A percentile compares a stretch with the other conserved stretches of the same genome.
phyloP scores from a whole-genome alignment of 2,113 vertebrate genomes.

The Pontoporia blainvillei region DNA sequence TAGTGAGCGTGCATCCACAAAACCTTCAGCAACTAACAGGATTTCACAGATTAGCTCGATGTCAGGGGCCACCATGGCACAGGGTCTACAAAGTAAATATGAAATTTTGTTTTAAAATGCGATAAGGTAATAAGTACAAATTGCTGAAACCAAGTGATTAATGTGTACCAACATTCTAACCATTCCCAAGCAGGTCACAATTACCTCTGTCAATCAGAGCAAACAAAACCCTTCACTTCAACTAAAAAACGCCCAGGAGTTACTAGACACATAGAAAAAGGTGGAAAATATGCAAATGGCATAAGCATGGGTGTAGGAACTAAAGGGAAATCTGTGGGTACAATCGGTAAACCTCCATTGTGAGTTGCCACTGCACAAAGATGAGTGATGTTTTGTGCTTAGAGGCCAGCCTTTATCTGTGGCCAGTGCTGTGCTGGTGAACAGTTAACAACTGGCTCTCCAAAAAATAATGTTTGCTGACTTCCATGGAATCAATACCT shows the following conservation, averaged over 20 bases:
- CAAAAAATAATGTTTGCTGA: not conserved
- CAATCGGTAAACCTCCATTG: not conserved
- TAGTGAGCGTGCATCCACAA: slow-evolving; percentile 80
- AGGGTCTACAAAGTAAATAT: slow-evolving; percentile 78
- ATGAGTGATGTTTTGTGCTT: not conserved
- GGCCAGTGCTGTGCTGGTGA: not conserved
- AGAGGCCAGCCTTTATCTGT: not conserved
- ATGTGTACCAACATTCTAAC: slow-evolving; percentile 66
- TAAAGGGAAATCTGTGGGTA: not conserved
- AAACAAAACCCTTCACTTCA: slow-evolving; percentile 58
- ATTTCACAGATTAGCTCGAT: slow-evolving; percentile 90
- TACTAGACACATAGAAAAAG: not conserved
- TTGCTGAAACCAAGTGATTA: slow-evolving; percentile 48
- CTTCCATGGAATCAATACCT: not conserved
- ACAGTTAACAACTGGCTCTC: not conserved
- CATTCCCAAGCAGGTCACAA: slow-evolving; percentile 60
- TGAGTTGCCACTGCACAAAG: not conserved
- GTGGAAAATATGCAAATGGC: not conserved
- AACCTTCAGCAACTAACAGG: slow-evolving; percentile 87
- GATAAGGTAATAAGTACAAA: slow-evolving; percentile 40
- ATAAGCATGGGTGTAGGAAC: no score
- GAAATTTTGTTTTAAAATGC: slow-evolving; percentile 40
- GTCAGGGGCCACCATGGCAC: slow-evolving; percentile 88
- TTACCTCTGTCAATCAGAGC: slow-evolving; percentile 70
- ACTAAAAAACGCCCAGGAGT: slow-evolving; percentile 54